phyloP scores from a whole-genome alignment of 2,888 invertebrate species.

The Himalopsyche japonica region DNA sequence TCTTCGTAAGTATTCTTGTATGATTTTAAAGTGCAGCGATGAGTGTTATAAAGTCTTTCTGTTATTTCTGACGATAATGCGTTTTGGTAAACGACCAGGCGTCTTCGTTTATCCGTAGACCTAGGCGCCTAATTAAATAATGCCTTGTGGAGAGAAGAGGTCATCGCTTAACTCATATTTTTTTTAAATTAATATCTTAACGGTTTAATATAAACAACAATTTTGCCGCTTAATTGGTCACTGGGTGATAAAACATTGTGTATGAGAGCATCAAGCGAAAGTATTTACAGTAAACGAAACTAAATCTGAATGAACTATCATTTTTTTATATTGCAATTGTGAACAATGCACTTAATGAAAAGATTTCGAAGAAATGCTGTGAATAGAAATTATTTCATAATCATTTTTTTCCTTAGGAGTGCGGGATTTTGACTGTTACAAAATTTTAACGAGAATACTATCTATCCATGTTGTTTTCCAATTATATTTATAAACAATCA shows the following conservation, averaged over 20 bases:
- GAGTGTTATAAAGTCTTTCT: background rate
- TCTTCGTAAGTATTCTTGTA: background rate
- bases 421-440: too few relatives aligned
- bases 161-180: background rate
- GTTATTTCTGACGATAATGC: background rate
- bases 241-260: background rate
- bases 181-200: background rate
- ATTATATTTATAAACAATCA: too few relatives aligned
- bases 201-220: background rate
- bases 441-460: too few relatives aligned
- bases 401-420: too few relatives aligned
- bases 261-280: background rate
- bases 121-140: background rate
- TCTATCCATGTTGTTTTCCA: too few relatives aligned
- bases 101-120: background rate
- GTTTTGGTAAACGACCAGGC: background rate
- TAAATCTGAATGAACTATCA: background rate
- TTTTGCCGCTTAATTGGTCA: background rate
- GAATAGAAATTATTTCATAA: too few relatives aligned
- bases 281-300: background rate
- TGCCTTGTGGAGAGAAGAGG: background rate
- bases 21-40: background rate
- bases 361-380: too few relatives aligned
- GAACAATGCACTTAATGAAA: too few relatives aligned
- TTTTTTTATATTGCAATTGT: too few relatives aligned